Evolutionary conservation across 2,888 invertebrate species (phyloP), one percentile per base, ranked within the genome.

Genomic region (Alviniconcha strummeri): DNA sequence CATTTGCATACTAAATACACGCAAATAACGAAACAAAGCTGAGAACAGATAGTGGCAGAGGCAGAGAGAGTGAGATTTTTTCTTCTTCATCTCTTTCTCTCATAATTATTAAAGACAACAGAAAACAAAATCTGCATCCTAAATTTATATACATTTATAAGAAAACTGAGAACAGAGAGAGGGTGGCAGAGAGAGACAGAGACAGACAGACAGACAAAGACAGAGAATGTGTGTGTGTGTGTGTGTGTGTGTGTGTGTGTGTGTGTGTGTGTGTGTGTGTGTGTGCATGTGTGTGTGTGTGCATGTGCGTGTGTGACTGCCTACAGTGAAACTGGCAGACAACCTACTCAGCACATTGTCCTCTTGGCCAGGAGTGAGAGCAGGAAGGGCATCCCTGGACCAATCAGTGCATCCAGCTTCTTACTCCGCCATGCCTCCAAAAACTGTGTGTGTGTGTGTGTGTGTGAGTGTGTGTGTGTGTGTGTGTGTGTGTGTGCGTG

Each of bases 331-430:
- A 36, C 36, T 36, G 36, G 36, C 36, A 36, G 36, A 36, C 36
- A 36, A 15, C 57, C 76, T 77, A 60, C 60, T 13, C 13, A 60
- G 60, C 7, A 64, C 64, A 4, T 5, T 15, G 5, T 78, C 64
- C 64, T 78, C 78, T 13, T 5, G 15, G 60, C 75, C 82, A 77
- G 60, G n/a, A 57, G 75, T 76, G 1, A 89, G 71, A 57, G 93
- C 92, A 17, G 91, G 79, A 85, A 88, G 8, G 89, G 89, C 85
- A 89, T 88, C 8, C 88, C 90, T 5, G 92, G 92, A 84, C 91
- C 90, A 54, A 93, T 88, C 5, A 93, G 85, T 6, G 89, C 91
- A 88, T 93, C 92, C 56, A 93, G 84, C 6, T 88, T 86, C 60
- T 67, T 36, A 54, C 13, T 69, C 80, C 69, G 19, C 79, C 69